Evolutionary conservation across 2,797 vertebrate genomes (phyloP).

Genomic region (Thunnus albacares): DNA sequence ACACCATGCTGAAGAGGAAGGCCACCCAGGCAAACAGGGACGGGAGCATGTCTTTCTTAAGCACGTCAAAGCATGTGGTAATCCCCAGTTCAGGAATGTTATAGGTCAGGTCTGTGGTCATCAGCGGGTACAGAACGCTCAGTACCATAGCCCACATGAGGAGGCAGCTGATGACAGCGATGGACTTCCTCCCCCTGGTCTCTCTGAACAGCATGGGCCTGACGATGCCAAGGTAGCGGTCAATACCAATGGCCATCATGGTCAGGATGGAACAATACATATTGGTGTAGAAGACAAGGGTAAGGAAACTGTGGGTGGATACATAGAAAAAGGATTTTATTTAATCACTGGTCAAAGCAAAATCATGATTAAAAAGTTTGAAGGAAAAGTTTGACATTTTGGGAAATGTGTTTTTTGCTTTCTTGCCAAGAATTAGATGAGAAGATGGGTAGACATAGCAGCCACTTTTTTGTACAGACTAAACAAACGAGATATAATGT

Average conservation of each 20-base stretch:
- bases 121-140: constrained; percentile 86
- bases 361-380: not conserved
- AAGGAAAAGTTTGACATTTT: not conserved
- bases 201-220: constrained; percentile 84
- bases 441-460: no score
- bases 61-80: constrained; percentile 93
- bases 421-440: not conserved
- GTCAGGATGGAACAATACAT: constrained; percentile 96
- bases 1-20: constrained; percentile 89
- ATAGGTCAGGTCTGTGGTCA: constrained; percentile 90
- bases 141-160: constrained; percentile 89
- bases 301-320: constrained; percentile 77
- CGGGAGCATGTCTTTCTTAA: constrained; percentile 91
- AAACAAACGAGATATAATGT: no score
- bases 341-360: not conserved
- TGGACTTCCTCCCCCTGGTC: constrained; percentile 81
- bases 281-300: constrained; percentile 92
- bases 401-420: not conserved
- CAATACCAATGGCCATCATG: constrained; percentile 93
- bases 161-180: constrained; percentile 85
- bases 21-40: constrained; percentile 81
- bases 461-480: no score
- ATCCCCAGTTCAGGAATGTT: constrained; percentile 85
- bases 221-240: constrained; percentile 93
- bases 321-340: constrained; percentile 2